Conservation (phyloP, 2,888 invertebrate genomes). For the Conomelus anceps region DNA sequence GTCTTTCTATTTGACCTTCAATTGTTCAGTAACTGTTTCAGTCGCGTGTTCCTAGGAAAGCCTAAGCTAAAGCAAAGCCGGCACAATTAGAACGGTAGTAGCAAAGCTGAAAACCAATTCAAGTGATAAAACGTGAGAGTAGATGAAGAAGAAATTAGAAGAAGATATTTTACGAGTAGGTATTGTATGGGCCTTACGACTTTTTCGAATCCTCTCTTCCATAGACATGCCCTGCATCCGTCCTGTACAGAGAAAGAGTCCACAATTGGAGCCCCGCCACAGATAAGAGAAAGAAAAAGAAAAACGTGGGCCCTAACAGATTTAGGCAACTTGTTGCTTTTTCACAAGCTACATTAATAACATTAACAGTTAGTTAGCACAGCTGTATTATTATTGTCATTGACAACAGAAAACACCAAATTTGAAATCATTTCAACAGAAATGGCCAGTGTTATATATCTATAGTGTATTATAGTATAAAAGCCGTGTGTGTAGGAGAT, state of each 20-base stretch:
- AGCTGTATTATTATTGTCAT: not conserved
- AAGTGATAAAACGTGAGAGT: not conserved
- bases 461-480: not conserved
- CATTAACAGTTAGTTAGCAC: not conserved
- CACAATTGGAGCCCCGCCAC: conserved; percentile 1
- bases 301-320: not conserved
- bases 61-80: not conserved
- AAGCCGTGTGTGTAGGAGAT: not conserved
- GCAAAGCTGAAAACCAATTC: conserved; percentile 6
- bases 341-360: not conserved
- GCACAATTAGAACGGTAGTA: not conserved
- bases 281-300: not conserved
- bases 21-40: not conserved
- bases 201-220: conserved; percentile 8
- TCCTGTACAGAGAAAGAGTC: not conserved
- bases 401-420: not conserved
- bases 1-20: not conserved
- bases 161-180: not conserved
- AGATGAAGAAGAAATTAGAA: not conserved
- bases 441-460: not conserved
- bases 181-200: not conserved
- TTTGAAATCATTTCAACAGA: too few relatives aligned
- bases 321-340: not conserved
- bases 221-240: conserved; percentile 10
- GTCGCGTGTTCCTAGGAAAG: not conserved